These are phyloP conservation scores for Phragmatobia fuliginosa DNA, from an alignment of 2,888 invertebrate genomes.

Conservation along the genomic window DNA sequence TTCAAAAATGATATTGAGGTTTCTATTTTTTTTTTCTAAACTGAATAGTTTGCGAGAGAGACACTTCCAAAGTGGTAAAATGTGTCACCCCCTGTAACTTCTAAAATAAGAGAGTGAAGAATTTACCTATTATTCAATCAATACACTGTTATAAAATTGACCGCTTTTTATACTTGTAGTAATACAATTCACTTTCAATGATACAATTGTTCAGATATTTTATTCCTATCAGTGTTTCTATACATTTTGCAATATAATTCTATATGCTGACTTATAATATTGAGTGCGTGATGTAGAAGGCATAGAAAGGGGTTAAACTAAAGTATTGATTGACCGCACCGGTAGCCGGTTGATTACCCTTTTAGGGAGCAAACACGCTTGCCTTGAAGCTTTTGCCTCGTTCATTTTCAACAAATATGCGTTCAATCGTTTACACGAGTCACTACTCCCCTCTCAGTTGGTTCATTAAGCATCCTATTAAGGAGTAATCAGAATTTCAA, in stretches of 20 bases:
- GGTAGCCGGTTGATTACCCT: conserved; percentile 69
- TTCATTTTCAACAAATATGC: conserved; percentile 71
- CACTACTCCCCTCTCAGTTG: conserved; percentile 69
- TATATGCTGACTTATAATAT: conserved; percentile 15
- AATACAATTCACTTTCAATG: background rate
- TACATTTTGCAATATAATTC: background rate
- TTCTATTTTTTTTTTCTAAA: too few relatives aligned
- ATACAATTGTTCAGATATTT: background rate
- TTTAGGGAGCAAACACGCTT: conserved; percentile 63
- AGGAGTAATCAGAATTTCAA: conserved; percentile 22
- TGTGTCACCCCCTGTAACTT: too few relatives aligned
- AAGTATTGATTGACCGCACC: conserved; percentile 72
- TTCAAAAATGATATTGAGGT: too few relatives aligned
- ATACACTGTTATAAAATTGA: background rate
- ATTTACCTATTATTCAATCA: too few relatives aligned
- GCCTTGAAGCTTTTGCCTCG: conserved; percentile 75
- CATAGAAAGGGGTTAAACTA: conserved; percentile 61
- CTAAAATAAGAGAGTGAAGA: too few relatives aligned
- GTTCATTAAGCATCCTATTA: conserved; percentile 32
- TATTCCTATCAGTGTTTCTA: background rate
- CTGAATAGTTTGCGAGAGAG: too few relatives aligned
- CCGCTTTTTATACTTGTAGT: background rate
- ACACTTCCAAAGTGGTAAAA: too few relatives aligned
- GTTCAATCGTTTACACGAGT: conserved; percentile 75
- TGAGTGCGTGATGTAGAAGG: conserved; percentile 22